Evolutionary conservation across 2,888 invertebrate species (phyloP), one percentile per base, ranked within the genome.

Genomic region (Sinodicranocentrus sp.): DNA sequence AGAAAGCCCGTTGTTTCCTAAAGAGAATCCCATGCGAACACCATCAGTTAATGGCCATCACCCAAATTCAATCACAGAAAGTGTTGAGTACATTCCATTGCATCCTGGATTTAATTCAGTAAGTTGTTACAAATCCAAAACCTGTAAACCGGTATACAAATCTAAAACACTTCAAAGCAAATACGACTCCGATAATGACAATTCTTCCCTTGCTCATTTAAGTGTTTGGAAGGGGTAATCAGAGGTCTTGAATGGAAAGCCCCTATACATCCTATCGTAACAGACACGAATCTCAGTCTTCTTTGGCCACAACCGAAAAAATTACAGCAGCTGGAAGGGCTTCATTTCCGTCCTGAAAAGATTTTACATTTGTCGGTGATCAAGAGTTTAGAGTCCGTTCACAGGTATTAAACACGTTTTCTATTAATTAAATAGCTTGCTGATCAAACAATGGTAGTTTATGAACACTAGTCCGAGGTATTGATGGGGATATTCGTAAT

Each of bases 281-380:
- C 90, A 2, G 92, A 92, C 84, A 90, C 91, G 26, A 91, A 91
- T 86, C 89, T 92, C 6, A 91, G 91, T 85, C 89, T 92, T 54
- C 89, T 94, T 52, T 94, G 94, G 93, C 94, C 94, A 1, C 92
- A 92, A 85, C 93, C 93, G 0, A 92, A 92, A 89, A 91, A 91
- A 73, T 91, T 94, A 28, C 89, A 91, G 13, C 92, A 93, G 88
- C 90, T 92, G 10, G 91, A 91, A 63, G 92, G 91, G 0, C 89
- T 91, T 3, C 91, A 92, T 23, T 92, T 92, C 84, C 89, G 88
- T 6, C 89, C 89, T 6, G 90, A 90, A n/a, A 91, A 91, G 78
- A 90, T 91, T 85, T 90, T 92, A 75, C 91, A 91, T 85, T 91
- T 92, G 88, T 91, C 91, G 15, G 91, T 92, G 71, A 90, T 91